These are phyloP conservation scores for Mythimna vitellina DNA, from an alignment of 2,888 invertebrate species.

Conservation along the genomic window DNA sequence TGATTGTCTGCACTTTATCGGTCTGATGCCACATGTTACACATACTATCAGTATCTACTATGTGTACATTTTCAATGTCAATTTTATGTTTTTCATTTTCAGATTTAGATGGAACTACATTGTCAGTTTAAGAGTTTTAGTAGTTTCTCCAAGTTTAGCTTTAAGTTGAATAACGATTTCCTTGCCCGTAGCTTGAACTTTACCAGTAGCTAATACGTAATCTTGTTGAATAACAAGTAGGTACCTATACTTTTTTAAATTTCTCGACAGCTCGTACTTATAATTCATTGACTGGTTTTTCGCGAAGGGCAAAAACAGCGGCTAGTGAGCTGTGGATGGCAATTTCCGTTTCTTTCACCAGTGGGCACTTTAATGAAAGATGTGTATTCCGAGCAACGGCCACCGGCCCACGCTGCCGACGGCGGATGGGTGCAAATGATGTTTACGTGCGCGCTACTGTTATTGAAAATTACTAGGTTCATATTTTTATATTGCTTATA, in stretches of 20 bases:
- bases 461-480: slow-evolving; percentile 23
- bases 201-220: neutral
- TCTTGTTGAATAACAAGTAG: slow-evolving; percentile 9
- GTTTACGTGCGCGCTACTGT: slow-evolving; percentile 26
- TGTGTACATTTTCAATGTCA: neutral
- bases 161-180: neutral
- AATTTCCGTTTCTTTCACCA: slow-evolving; percentile 63
- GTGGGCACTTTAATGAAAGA: slow-evolving; percentile 57
- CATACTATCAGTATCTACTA: neutral
- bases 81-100: neutral
- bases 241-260: neutral
- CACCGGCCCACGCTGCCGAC: slow-evolving; percentile 9
- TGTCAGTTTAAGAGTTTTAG: neutral
- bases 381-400: slow-evolving; percentile 41
- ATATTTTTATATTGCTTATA: neutral
- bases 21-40: neutral
- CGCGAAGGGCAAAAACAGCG: slow-evolving; percentile 47
- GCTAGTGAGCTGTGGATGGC: slow-evolving; percentile 50
- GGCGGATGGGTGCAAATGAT: slow-evolving; percentile 26
- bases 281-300: slow-evolving; percentile 43
- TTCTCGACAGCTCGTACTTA: slow-evolving; percentile 16
- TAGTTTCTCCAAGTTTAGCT: neutral
- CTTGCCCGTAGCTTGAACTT: neutral
- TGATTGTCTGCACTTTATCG: neutral
- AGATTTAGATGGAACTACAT: neutral